Evolutionary conservation across 2,797 vertebrate genomes (phyloP), one percentile per base, ranked within the genome.

Genomic region (Falco biarmicus): DNA sequence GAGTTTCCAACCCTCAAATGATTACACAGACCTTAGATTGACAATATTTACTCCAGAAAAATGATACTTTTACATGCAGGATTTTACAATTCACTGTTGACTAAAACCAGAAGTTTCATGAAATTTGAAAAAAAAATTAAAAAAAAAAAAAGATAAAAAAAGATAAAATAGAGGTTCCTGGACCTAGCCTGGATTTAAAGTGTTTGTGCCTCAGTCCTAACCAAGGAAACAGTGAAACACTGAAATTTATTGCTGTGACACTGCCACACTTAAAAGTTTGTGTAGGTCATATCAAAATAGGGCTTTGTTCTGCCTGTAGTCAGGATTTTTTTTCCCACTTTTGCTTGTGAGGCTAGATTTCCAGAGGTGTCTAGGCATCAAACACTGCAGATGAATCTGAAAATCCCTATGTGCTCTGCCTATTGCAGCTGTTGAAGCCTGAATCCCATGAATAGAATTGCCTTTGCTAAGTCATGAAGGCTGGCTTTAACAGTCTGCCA

Each of bases 371-470:
- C 53, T 83, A 86, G 54, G 63, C 66, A 85, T 83, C 51, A 81
- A 89, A 81, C 43, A 88, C 95, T n/a, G 41, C 64, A 95, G 61
- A 88, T 45, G 43, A 45, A 45, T 45, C 43, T 45, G 43, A 45
- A 45, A 45, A 45, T 45, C 43, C 43, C 43, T 17, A 45, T 21
- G 15, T 78, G 53, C 37, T 83, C 15, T 92, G 71, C 41, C 71
- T 92, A 47, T 56, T 93, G 78, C 85, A 84, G 68, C 69, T 65
- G 47, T 68, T 86, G 90, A 83, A 93, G 37, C 77, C 70, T 88
- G 95, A 95, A 92, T 84, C 54, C 50, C n/a, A 51, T 78, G 80
- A 94, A 94, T 81, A 93, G 92, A 91, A 92, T 83, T 74, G 54
- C 65, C 39, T 81, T 87, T 69, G 31, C 75, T 86, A 82, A 90